Evolutionary conservation across 2,888 invertebrate genomes (phyloP), one percentile per base, ranked within the genome.

Genomic region (Cremastinae sp.): DNA sequence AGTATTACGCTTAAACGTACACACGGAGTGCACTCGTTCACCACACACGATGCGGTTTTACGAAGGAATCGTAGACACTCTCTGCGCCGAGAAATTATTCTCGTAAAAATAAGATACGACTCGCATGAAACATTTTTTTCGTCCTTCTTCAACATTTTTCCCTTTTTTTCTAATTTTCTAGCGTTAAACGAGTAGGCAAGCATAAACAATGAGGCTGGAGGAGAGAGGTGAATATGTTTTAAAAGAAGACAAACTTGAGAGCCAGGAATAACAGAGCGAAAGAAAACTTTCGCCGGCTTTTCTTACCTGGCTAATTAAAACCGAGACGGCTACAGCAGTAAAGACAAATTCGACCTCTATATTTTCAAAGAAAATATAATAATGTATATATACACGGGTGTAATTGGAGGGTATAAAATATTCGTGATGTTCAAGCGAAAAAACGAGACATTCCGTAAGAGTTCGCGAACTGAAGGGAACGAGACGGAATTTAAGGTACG

Each of bases 301-400:
- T 55, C 22, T 14, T 47, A 49, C 9, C 14, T 41, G 43, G n/a
- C 37, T 74, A 74, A 69, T 74, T 74, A 68, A 49, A 56, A 49
- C 68, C 5, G 2, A 22, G 9, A 16, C 37, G 14, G 8, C 14
- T 10, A 58, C 20, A n/a, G 12, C 9, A 0, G 7, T 9, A 35
- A 35, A 28, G 55, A 35, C 20, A 20, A 45, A 51, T 49, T 41
- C 49, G 10, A 14, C 18, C 14, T n/a, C 18, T 14, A 10, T 12
- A 28, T 28, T 39, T 39, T 37, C 22, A 68, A 47, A 68, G 20
- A n/a, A 58, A 58, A 37, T 51, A 22, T 41, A 39, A 39, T 14
- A 20, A 39, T 37, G 14, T 41, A 5, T n/a, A 1, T 18, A 7
- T 39, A 20, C 7, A 28, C 4, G n/a, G 8, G 18, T 28, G 12